Evolutionary conservation across 2,888 invertebrate species (phyloP).

Genomic region (Epirrita christyi): DNA sequence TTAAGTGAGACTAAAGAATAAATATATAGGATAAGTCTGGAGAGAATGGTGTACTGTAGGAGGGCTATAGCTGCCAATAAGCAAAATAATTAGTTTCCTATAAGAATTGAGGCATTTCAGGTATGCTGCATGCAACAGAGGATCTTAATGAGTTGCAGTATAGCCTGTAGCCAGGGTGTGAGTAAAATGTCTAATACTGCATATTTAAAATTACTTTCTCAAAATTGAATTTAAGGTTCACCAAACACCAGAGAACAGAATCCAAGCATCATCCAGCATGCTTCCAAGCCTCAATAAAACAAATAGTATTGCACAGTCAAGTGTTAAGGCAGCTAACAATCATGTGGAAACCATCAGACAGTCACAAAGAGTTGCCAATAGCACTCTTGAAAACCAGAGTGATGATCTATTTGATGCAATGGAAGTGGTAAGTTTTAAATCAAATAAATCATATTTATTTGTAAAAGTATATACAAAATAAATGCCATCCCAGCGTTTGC

Average conservation of each 20-base stretch:
- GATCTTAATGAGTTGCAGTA: no score
- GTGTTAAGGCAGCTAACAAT: conserved; percentile 22
- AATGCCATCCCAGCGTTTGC: no score
- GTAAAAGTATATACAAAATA: no score
- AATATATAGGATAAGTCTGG: no score
- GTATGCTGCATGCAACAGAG: no score
- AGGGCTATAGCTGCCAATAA: no score
- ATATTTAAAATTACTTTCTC: background rate
- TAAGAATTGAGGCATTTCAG: no score
- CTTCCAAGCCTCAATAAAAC: conserved; percentile 28
- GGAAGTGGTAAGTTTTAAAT: conserved; percentile 56
- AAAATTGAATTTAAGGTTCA: conserved; percentile 34
- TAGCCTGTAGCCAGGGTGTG: no score
- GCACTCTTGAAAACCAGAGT: conserved; percentile 41
- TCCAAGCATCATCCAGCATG: conserved; percentile 38
- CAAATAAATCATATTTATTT: no score
- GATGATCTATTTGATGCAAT: conserved; percentile 54
- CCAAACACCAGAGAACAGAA: conserved; percentile 3
- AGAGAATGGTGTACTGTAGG: no score
- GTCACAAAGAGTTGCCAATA: conserved; percentile 14
- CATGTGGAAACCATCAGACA: conserved; percentile 22
- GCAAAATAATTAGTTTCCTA: no score
- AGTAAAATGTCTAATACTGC: background rate
- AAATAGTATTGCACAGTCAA: conserved; percentile 15
- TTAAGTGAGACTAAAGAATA: no score